These are phyloP conservation scores for Edolisoma coerulescens DNA, from an alignment of 2,113 vertebrate genomes.

Conservation along the genomic window DNA sequence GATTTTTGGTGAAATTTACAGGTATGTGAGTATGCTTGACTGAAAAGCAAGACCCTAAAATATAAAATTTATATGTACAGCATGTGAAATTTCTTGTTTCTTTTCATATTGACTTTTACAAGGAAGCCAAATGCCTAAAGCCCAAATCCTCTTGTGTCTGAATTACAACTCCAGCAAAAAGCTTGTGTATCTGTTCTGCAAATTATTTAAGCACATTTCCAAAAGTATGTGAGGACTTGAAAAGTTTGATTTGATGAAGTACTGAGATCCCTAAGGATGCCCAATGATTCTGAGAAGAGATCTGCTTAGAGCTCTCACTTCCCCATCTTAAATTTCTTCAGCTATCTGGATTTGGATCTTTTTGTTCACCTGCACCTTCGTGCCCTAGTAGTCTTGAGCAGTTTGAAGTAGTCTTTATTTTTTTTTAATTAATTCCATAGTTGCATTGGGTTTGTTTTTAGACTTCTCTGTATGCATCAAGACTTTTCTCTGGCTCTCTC, in stretches of 20 bases:
- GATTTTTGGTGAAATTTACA: not conserved
- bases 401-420: not conserved
- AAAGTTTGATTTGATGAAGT: not conserved
- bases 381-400: not conserved
- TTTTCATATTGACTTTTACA: not conserved
- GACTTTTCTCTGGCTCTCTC: not conserved
- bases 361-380: not conserved
- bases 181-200: not conserved
- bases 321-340: not conserved
- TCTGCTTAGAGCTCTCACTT: not conserved
- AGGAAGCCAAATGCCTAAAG: not conserved
- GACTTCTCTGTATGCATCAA: not conserved
- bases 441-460: not conserved
- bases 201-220: not conserved
- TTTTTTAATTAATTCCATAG: not conserved
- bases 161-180: not conserved
- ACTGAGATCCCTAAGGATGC: not conserved
- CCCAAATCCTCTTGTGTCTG: not conserved
- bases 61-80: not conserved
- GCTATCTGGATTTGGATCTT: not conserved
- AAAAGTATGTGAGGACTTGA: not conserved
- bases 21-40: not conserved
- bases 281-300: not conserved
- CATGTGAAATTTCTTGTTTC: not conserved
- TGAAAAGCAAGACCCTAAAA: not conserved